Percentiles rank a stretch among this genome's conserved stretches.
Evolutionary conservation across 2,888 invertebrate genomes (phyloP).

Genomic region (Nesidiocoris tenuis): DNA sequence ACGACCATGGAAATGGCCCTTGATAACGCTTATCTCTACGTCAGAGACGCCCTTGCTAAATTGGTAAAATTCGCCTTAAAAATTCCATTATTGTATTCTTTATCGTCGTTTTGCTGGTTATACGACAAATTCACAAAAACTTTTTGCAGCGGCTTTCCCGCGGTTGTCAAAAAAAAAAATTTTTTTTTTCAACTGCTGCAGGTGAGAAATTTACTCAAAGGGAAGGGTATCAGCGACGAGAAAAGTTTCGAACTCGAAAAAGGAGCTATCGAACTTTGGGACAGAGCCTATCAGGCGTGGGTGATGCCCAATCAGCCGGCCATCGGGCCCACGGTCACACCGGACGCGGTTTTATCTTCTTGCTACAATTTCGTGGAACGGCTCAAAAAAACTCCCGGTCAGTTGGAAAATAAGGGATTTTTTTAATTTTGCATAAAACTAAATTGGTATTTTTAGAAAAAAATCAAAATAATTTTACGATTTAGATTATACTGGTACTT

Average conservation of each 20-base stretch:
- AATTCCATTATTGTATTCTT: not conserved
- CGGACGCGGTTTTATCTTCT: conserved; percentile 68
- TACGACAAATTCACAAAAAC: too few species aligned
- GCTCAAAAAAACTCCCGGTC: conserved; percentile 74
- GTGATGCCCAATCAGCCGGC: conserved; percentile 67
- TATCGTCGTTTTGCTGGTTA: not conserved
- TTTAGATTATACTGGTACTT: too few species aligned
- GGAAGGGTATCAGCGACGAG: conserved; percentile 74
- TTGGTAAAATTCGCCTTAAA: too few species aligned
- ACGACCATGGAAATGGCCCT: conserved; percentile 85
- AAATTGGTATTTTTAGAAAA: too few species aligned
- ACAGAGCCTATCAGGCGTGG: conserved; percentile 90
- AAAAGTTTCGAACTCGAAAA: conserved; percentile 81
- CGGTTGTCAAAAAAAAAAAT: too few species aligned
- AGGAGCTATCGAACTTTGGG: conserved; percentile 90
- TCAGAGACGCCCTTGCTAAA: conserved; percentile 84
- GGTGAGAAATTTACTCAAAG: conserved; percentile 76
- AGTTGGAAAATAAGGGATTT: conserved; percentile 34
- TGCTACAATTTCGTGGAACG: conserved; percentile 71
- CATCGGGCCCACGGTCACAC: conserved; percentile 72
- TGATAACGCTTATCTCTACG: conserved; percentile 90
- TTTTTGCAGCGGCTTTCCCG: too few species aligned
- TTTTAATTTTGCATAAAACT: not conserved
- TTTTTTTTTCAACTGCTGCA: conserved; percentile 52
- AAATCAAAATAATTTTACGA: too few species aligned